Evolutionary conservation across 2,113 vertebrate genomes (phyloP).

Genomic region (Panthera leo): DNA sequence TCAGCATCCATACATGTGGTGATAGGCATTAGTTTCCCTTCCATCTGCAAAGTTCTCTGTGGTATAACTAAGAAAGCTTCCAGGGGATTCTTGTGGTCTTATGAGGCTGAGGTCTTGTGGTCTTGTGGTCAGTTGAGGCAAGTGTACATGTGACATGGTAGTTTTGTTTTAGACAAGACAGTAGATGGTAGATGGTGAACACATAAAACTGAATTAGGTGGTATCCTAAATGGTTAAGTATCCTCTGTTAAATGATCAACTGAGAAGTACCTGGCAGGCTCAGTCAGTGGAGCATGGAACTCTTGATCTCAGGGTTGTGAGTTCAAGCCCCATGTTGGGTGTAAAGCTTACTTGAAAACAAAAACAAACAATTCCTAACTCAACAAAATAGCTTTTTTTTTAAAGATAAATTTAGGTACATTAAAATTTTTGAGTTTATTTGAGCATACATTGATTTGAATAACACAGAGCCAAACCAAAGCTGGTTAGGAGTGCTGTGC

Average conservation of each 20-base stretch:
- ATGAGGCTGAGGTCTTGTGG: not conserved
- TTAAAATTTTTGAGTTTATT: not conserved
- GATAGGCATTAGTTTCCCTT: not conserved
- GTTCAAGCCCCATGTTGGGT: not conserved
- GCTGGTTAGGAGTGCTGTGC: not conserved
- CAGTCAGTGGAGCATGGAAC: not conserved
- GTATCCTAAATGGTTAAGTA: not conserved
- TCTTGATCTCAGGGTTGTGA: not conserved
- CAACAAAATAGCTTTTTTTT: not conserved
- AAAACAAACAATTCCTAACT: not conserved
- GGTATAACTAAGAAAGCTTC: not conserved
- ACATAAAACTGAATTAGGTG: not conserved
- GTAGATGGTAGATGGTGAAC: not conserved
- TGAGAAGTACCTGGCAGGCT: not conserved
- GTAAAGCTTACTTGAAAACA: not conserved
- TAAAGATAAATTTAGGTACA: not conserved
- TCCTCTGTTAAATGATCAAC: not conserved
- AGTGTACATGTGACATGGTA: not conserved
- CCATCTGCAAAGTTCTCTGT: not conserved
- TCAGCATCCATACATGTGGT: not conserved
- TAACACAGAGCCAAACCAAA: not conserved
- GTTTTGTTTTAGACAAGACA: not conserved
- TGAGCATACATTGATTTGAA: not conserved
- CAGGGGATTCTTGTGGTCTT: not conserved
- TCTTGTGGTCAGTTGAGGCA: not conserved